These are phyloP conservation scores for Pogonophryne albipinna DNA, from an alignment of 2,797 vertebrate species.

Conservation along the genomic window DNA sequence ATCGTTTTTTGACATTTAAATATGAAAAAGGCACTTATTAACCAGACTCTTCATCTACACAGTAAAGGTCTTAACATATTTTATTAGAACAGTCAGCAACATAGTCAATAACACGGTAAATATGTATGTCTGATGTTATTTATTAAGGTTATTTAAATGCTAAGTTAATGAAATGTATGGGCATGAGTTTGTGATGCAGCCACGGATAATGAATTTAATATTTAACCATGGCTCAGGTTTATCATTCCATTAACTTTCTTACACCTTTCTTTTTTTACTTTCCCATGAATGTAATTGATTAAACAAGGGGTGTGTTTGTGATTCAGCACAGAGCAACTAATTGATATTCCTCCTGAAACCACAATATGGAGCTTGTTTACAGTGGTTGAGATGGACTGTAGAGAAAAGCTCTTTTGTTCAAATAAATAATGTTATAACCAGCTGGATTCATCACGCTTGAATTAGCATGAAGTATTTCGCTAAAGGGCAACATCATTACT, in stretches of 20 bases:
- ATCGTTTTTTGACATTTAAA: too few relatives aligned
- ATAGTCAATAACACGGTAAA: too few relatives aligned
- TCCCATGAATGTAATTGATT: neutral
- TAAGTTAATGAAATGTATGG: neutral
- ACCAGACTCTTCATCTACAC: too few relatives aligned
- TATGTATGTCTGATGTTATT: neutral
- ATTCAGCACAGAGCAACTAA: neutral
- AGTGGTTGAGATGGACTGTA: neutral
- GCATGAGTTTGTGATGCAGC: conserved; percentile 1
- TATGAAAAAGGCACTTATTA: too few relatives aligned
- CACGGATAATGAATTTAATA: neutral
- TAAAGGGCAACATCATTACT: neutral
- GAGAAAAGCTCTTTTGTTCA: conserved; percentile 38
- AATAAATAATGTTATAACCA: neutral
- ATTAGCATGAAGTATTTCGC: conserved; percentile 2
- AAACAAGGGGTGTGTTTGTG: neutral
- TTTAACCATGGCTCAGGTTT: neutral
- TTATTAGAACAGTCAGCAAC: too few relatives aligned
- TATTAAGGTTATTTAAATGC: neutral
- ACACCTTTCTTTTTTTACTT: neutral
- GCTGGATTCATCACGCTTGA: neutral
- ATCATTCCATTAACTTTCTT: neutral
- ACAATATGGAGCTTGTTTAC: neutral
- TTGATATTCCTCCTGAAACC: neutral
- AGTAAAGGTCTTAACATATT: too few relatives aligned